Conservation (phyloP, 2,888 invertebrate genomes). For the Pterostichus madidus region DNA sequence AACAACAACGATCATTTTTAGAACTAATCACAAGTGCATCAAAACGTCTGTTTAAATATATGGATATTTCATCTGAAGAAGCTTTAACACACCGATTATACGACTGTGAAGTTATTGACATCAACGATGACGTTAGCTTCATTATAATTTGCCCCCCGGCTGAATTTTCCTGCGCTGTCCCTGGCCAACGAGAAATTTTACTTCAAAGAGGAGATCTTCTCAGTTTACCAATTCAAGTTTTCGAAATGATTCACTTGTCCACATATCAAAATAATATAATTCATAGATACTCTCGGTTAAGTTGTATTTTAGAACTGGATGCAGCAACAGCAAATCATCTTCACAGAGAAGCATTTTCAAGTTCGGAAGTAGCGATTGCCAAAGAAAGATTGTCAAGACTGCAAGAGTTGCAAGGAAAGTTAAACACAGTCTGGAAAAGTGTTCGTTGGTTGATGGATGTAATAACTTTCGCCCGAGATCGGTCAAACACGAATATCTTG, state of each 20-base stretch:
- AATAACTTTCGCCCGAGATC: conserved; percentile 95
- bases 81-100: conserved; percentile 90
- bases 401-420: conserved; percentile 89
- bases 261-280: conserved; percentile 96
- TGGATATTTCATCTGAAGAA: conserved; percentile 87
- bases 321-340: conserved; percentile 94
- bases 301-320: conserved; percentile 95
- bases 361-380: conserved; percentile 90
- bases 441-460: conserved; percentile 98
- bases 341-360: conserved; percentile 96
- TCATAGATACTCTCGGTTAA: conserved; percentile 93
- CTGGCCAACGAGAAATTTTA: conserved; percentile 91
- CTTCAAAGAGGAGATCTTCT: conserved; percentile 91
- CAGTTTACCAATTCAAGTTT: conserved; percentile 94
- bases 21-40: conserved; percentile 88
- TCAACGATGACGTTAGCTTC: conserved; percentile 94
- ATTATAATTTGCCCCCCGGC: conserved; percentile 95
- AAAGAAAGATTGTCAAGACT: conserved; percentile 91
- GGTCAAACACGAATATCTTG: conserved; percentile 76
- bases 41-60: conserved; percentile 87
- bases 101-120: conserved; percentile 95
- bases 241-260: conserved; percentile 96
- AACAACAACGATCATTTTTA: conserved; percentile 90
- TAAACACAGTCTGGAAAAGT: conserved; percentile 95
- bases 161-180: conserved; percentile 95